Evolutionary conservation across 64 coral and sea anemone genomes (phyloP).

Genomic region (Platygyra sinensis): DNA sequence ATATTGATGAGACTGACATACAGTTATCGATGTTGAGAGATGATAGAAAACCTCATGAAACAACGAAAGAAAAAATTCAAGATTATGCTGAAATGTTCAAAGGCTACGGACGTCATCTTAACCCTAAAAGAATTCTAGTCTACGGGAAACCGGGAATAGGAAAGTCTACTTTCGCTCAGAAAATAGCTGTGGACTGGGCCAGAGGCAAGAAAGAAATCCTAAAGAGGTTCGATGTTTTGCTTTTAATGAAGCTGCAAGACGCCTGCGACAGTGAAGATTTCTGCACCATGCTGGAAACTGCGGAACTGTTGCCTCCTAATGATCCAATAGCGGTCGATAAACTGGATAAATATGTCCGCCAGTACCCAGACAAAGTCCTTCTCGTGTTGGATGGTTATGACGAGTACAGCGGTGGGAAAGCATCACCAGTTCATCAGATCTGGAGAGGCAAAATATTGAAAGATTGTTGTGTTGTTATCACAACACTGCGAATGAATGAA

Average conservation of each 20-base stretch:
- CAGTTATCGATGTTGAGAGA: not conserved
- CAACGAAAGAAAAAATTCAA: not conserved
- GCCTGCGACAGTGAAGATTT: not conserved
- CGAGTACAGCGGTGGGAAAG: conserved; percentile 30
- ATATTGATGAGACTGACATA: conserved; percentile 11
- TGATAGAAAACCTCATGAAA: not conserved
- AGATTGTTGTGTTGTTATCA: conserved; percentile 36
- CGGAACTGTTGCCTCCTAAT: conserved; percentile 2
- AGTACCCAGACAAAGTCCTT: conserved; percentile 33
- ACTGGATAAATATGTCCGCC: not conserved
- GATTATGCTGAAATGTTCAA: not conserved
- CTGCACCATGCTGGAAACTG: not conserved
- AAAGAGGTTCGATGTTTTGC: not conserved
- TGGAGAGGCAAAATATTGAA: not conserved
- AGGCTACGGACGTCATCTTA: not conserved
- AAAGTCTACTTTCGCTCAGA: conserved; percentile 13
- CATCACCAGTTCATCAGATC: conserved; percentile 17
- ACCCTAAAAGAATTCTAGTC: conserved; percentile 1
- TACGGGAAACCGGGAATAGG: conserved; percentile 24
- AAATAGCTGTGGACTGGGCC: conserved; percentile 13
- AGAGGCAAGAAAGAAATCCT: conserved; percentile 6
- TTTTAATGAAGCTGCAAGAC: conserved; percentile 12
- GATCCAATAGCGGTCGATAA: not conserved
- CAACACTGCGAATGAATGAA: conserved; percentile 16
- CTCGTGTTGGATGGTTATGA: conserved; percentile 54